Evolutionary conservation across 2,888 invertebrate genomes (phyloP).

Genomic region (Pherbina coryleti): DNA sequence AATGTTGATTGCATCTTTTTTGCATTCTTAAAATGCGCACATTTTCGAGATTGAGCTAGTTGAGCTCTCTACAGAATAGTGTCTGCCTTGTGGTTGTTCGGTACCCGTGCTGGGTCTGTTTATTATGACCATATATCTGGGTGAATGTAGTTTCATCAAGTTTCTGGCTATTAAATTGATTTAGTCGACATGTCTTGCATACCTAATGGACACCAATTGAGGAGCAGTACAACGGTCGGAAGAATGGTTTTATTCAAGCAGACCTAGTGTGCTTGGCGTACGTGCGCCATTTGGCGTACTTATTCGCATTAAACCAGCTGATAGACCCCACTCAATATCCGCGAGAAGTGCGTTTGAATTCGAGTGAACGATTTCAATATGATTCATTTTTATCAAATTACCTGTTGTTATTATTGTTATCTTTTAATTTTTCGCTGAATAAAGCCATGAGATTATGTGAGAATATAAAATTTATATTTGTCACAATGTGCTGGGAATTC

Average conservation of each 20-base stretch:
- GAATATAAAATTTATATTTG: background rate
- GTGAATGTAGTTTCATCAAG: no score
- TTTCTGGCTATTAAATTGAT: slow-evolving; percentile 28
- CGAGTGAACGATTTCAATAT: background rate
- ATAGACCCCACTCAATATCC: background rate
- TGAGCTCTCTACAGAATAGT: background rate
- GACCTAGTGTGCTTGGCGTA: background rate
- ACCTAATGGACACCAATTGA: background rate
- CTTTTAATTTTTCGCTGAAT: slow-evolving; percentile 16
- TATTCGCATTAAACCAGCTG: background rate
- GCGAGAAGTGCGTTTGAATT: slow-evolving; percentile 3
- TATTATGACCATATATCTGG: slow-evolving; percentile 14
- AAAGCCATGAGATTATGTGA: background rate
- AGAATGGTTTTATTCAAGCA: background rate
- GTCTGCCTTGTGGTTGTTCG: background rate
- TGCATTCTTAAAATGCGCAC: slow-evolving; percentile 11
- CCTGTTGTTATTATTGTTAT: background rate
- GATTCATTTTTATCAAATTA: background rate
- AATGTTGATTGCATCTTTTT: slow-evolving; percentile 14
- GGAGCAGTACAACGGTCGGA: background rate
- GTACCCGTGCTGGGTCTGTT: background rate
- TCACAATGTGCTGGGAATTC: slow-evolving; percentile 21
- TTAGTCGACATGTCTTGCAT: slow-evolving; percentile 30
- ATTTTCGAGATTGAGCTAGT: background rate
- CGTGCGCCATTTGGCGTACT: background rate